Evolutionary conservation across 1,140 invertebrate species (phyloP), one percentile per base, ranked within the genome.

Genomic region (Drosophila teissieri): DNA sequence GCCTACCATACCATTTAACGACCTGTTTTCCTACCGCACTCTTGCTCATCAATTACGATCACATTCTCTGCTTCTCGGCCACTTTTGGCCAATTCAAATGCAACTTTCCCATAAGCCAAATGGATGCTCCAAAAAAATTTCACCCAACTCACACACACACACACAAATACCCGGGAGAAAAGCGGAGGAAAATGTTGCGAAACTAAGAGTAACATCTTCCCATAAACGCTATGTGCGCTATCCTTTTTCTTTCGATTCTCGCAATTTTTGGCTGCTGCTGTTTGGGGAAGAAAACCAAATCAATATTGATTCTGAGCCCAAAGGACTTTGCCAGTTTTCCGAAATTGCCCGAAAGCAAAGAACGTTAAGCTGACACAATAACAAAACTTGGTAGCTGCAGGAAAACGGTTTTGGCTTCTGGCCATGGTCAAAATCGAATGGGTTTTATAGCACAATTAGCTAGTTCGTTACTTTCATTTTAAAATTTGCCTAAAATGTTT

Each of bases 81-180:
- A 69, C 68, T 69, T 56, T 72, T 72, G 51, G 31, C 51, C 68
- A 69, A 55, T 69, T 72, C 64, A 56, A 57, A 72, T 69, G 63
- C 68, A 69, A 72, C 68, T 72, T 72, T 72, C 68, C 68, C 68
- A 72, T 72, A 69, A 72, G 61, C 65, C 65, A 58, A 73, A 58
- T 49, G 46, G 53, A 49, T 70, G 65, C 46, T 60, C 55, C 55
- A 73, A 55, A 73, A 73, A 53, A 73, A 73, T 73, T 73, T 73
- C 68, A 73, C 69, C 68, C 37, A 67, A 49, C 63, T n/a, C 19
- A 44, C 22, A 19, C 31, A 19, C 11, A 44, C 44, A 27, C 31
- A 19, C 8, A 65, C 15, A 45, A 19, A 45, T n/a, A 7, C 14
- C n/a, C 5, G 27, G 11, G 14, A 8, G 31, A 1, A 15, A 34